phyloP scores from a whole-genome alignment of 1,140 invertebrate genomes.

The Lamellibrachia luymesi region DNA sequence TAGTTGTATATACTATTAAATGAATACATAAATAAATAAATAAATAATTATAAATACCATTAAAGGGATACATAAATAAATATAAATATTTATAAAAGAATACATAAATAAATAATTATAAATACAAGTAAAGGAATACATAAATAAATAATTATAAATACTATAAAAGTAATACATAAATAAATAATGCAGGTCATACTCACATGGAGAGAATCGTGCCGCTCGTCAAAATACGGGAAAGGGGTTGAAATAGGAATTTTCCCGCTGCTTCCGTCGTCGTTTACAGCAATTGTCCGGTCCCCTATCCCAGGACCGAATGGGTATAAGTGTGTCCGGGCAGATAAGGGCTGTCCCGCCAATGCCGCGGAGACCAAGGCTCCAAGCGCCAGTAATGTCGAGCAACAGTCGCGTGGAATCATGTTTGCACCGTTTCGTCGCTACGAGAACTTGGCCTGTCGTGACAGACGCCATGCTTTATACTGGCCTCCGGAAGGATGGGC shows the following conservation, averaged over 20 bases:
- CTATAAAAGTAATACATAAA: not conserved
- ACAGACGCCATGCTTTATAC: not conserved
- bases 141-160: not conserved
- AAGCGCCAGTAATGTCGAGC: not conserved
- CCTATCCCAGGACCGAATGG: slow-evolving; percentile 8
- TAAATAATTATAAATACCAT: too few relatives aligned
- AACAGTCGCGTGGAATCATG: not conserved
- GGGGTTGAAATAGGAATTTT: not conserved
- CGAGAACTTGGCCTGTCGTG: not conserved
- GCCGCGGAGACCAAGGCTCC: not conserved
- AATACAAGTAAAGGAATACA: not conserved
- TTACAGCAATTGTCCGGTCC: not conserved
- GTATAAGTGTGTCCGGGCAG: not conserved
- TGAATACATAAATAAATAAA: too few relatives aligned
- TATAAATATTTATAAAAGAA: too few relatives aligned
- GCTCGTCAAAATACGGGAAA: slow-evolving; percentile 10
- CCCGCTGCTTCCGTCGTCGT: slow-evolving; percentile 14
- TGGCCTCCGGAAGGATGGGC: not conserved
- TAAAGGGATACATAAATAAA: too few relatives aligned
- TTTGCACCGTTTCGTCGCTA: not conserved
- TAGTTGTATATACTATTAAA: too few relatives aligned
- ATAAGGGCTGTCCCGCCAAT: not conserved
- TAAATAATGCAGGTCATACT: not conserved
- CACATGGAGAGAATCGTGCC: slow-evolving; percentile 10
- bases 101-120: too few relatives aligned